These are phyloP conservation scores for Lerista edwardsae DNA, from an alignment of 2,797 vertebrate species.

Conservation along the genomic window DNA sequence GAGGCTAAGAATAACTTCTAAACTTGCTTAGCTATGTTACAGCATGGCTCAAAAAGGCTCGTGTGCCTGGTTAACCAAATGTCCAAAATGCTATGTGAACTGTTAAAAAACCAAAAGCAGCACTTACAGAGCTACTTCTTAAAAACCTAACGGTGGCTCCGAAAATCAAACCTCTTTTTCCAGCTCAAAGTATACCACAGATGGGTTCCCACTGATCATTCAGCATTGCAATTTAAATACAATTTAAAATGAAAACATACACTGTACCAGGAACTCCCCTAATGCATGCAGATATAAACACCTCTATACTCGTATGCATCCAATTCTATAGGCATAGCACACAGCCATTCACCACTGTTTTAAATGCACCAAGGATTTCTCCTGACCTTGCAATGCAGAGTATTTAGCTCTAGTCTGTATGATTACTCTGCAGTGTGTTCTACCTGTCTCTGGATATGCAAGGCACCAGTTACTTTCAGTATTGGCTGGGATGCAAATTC, in stretches of 20 bases:
- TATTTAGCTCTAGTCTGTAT: neutral
- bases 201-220: neutral
- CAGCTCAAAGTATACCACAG: neutral
- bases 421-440: neutral
- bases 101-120: neutral
- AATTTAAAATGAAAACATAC: neutral
- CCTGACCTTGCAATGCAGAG: conserved; percentile 19
- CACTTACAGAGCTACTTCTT: neutral
- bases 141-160: neutral
- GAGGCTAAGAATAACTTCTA: neutral
- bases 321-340: neutral
- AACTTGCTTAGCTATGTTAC: neutral
- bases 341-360: neutral
- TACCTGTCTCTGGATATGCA: neutral
- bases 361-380: conserved; percentile 6
- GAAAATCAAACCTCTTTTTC: neutral
- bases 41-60: neutral
- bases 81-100: neutral
- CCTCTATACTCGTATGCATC: neutral
- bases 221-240: neutral
- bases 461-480: neutral
- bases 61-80: neutral
- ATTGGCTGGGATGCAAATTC: neutral
- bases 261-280: neutral
- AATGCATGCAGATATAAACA: neutral